These are phyloP conservation scores for Stegodyphus dumicola DNA, from an alignment of 1,140 invertebrate genomes.

Conservation along the genomic window DNA sequence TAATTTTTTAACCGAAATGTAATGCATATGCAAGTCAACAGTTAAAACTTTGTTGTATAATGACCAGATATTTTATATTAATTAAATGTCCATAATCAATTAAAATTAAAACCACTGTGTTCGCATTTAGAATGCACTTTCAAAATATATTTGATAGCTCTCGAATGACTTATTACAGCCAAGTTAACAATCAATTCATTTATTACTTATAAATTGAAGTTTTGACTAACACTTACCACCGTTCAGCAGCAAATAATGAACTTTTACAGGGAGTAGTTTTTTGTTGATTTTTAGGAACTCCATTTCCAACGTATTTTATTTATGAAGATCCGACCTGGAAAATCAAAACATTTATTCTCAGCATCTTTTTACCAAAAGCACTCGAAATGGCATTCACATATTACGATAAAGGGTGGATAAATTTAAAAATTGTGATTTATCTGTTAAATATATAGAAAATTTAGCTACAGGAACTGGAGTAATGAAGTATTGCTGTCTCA, in stretches of 20 bases:
- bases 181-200: background rate
- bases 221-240: background rate
- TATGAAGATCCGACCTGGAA: too few species aligned
- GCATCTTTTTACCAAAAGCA: too few species aligned
- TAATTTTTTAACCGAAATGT: too few species aligned
- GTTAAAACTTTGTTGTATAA: background rate
- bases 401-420: too few species aligned
- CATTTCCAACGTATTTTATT: background rate
- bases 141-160: too few species aligned
- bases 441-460: too few species aligned
- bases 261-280: conserved; percentile 33
- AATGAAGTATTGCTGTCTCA: too few species aligned
- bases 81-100: background rate
- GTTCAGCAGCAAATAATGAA: conserved; percentile 41
- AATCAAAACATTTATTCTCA: too few species aligned
- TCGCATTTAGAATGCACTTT: background rate
- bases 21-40: too few species aligned
- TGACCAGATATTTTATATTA: background rate
- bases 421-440: too few species aligned
- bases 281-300: conserved; percentile 19
- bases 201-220: background rate
- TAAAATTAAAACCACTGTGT: background rate
- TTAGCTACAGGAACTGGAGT: too few species aligned
- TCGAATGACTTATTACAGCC: background rate
- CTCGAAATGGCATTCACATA: too few species aligned